Evolutionary conservation across 2,888 invertebrate genomes (phyloP).

Genomic region (Nasonia oneida): DNA sequence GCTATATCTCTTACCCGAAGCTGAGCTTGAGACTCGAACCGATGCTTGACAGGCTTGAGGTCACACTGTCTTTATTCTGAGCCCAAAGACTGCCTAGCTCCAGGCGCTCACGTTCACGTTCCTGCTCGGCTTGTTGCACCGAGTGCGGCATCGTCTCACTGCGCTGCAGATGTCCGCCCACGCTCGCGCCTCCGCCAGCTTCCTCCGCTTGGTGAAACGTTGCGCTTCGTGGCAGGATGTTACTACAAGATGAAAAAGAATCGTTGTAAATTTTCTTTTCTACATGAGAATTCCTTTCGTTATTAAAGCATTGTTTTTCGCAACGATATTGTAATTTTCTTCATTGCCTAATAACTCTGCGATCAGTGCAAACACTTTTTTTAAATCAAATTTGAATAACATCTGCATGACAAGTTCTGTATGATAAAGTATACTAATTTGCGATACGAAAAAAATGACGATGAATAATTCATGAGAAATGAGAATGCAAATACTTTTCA

Average conservation of each 20-base stretch:
- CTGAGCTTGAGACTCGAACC: slow-evolving; percentile 91
- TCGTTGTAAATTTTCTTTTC: neutral
- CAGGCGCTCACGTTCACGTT: slow-evolving; percentile 76
- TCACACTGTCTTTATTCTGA: slow-evolving; percentile 81
- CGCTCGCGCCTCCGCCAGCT: slow-evolving; percentile 68
- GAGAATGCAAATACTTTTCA: slow-evolving; percentile 6
- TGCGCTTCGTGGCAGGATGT: slow-evolving; percentile 77
- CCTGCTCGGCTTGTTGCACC: slow-evolving; percentile 76
- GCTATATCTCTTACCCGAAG: slow-evolving; percentile 85
- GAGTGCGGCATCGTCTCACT: slow-evolving; percentile 78
- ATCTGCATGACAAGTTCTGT: neutral
- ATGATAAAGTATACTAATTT: slow-evolving; percentile 1
- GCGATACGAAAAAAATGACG: neutral
- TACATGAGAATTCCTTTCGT: neutral
- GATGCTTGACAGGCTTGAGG: slow-evolving; percentile 89
- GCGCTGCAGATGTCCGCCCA: slow-evolving; percentile 74
- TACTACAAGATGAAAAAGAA: slow-evolving; percentile 65
- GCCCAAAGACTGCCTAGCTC: slow-evolving; percentile 77
- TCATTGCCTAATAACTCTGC: neutral
- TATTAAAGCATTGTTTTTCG: neutral
- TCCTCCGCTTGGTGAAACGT: slow-evolving; percentile 78
- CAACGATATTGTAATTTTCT: neutral
- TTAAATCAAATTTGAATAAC: slow-evolving; percentile 7
- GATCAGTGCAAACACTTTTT: neutral
- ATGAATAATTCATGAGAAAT: neutral